Percentiles rank a stretch among this genome's conserved stretches.
Conservation (phyloP, 2,797 vertebrate genomes). For the Chelidonichthys spinosus region DNA sequence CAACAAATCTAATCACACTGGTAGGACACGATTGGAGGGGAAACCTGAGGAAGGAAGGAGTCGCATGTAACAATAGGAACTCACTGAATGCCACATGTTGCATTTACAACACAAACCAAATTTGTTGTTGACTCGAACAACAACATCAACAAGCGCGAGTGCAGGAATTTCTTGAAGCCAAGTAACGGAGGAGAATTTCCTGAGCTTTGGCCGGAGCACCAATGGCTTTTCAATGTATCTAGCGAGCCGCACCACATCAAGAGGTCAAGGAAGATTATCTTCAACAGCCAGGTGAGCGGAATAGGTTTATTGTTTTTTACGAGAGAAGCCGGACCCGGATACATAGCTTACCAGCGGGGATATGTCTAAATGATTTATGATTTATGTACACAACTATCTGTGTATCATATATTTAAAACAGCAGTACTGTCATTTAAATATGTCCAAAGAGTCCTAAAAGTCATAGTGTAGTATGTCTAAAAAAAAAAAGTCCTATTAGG, state of each 20-base stretch:
- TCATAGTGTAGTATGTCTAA: no score
- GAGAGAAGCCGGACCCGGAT: no score
- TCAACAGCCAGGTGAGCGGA: not conserved
- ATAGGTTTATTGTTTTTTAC: not conserved
- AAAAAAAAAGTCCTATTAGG: no score
- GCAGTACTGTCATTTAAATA: no score
- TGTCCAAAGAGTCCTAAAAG: no score
- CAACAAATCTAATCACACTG: not conserved
- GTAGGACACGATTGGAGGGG: not conserved
- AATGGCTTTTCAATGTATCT: no score
- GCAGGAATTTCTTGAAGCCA: no score
- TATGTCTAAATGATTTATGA: no score
- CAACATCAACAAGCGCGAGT: not conserved
- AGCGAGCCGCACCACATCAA: not conserved
- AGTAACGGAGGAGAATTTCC: not conserved
- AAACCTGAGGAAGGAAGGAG: not conserved
- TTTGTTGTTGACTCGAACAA: not conserved
- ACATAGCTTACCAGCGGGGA: no score
- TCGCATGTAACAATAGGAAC: not conserved
- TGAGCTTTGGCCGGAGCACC: not conserved
- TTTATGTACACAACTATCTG: no score
- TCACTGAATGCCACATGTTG: not conserved
- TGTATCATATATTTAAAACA: no score
- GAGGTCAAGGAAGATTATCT: not conserved
- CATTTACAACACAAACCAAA: not conserved